Base-by-base conservation (phyloP, 2,888 invertebrate genomes). In the Drosophila borealis region DNA sequence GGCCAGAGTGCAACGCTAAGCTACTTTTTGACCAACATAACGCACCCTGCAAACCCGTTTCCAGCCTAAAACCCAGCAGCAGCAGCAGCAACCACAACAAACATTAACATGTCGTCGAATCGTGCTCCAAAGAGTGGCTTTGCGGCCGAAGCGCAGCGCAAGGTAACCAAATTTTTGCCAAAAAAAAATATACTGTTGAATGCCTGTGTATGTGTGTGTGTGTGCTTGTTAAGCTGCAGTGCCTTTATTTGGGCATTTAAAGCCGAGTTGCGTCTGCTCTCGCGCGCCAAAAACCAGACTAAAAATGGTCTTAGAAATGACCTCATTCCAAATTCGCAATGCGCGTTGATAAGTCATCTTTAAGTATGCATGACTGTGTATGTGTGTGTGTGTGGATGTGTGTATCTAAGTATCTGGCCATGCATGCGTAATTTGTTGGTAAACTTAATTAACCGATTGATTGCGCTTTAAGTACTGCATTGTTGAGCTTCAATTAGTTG, bases 71-170 rank as follows among this genome's bases (percentile, higher is more conserved):
- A 55, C 17, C 54, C 54, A 49, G 42, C 55, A 65, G 36, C 71
- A 69, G 11, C 68, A 55, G 8, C 55, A 49, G 8, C 74, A 68
- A 78, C 63, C 61, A 57, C 64, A 65, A 45, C 70, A 75, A 69
- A 59, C 66, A 70, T 62, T 74, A 89, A 90, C 88, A 92, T 92
- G 92, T 91, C 92, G 77, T 90, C 90, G 75, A 92, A 92, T 87
- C 92, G 92, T 89, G 92, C 92, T 81, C 89, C 92, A 84, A 92
- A 92, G 88, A 92, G 92, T 82, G 98, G 98, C 95, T 97, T 98
- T 94, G 98, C 98, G 87, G 98, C 98, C 66, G 98, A 98, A 93
- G 97, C 98, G 57, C 98, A 98, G 93, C 95, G 96, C 92, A 98
- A 98, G 96, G 98, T 98, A 93, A 95, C 94, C 80, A 87, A 81